Conservation (phyloP, 2,797 vertebrate genomes). For the Spinibarbus caldwelli region DNA sequence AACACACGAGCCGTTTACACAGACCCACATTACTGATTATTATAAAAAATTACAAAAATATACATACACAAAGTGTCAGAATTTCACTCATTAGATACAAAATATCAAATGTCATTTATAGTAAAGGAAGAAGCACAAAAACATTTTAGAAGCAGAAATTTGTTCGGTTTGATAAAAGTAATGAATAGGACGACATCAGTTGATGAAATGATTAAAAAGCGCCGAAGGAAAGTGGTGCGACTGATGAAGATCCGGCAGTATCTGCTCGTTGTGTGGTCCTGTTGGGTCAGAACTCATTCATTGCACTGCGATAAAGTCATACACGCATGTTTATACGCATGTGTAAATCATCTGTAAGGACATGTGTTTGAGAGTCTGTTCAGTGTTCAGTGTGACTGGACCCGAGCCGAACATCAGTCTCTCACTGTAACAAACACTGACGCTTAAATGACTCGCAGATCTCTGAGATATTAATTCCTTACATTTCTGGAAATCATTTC, state of each 20-base stretch:
- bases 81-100: background rate
- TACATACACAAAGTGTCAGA: background rate
- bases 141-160: background rate
- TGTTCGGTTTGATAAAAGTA: background rate
- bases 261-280: conserved; percentile 37
- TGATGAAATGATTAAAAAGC: background rate
- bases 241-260: background rate
- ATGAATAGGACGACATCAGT: background rate
- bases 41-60: background rate
- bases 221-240: background rate
- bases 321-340: conserved; percentile 34
- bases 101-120: background rate
- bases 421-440: background rate
- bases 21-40: background rate
- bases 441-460: background rate
- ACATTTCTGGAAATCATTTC: background rate
- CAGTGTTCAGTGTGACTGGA: background rate
- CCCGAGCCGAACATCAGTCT: background rate
- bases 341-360: conserved; percentile 38
- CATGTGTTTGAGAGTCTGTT: background rate
- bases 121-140: background rate
- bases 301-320: background rate
- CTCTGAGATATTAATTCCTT: background rate
- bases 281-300: conserved; percentile 30
- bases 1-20: background rate